Evolutionary conservation across 2,113 vertebrate species (phyloP), one percentile per base, ranked within the genome.

Genomic region (Craseonycteris thonglongyai): DNA sequence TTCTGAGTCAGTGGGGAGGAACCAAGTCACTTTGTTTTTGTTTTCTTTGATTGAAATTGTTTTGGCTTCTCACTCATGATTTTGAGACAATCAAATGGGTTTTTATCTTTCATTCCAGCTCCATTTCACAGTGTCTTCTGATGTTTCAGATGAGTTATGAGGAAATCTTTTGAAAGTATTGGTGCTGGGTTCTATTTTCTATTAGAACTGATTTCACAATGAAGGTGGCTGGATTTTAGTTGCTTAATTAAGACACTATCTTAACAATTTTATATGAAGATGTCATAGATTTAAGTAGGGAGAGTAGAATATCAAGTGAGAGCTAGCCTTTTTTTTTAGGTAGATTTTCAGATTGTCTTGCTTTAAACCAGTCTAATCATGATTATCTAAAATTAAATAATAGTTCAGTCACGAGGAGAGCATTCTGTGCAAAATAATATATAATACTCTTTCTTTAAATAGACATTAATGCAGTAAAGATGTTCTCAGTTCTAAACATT

Each of bases 151-250:
- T 97, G 93, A 97, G 96, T 93, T 96, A 96, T 96, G 95, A 96
- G 95, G 95, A 96, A 96, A 90, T 94, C 93, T 96, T 95, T 97
- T 94, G 95, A 96, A 91, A 97, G 69, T 88, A 5, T 94, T 96
- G 97, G 92, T 19, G 63, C 54, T 85, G 81, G 58, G 90, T 94
- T 96, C 92, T 96, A 65, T 95, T 95, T 97, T 97, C 93, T 96
- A 91, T 96, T 91, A 91, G 90, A 96, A 95, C 96, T 90, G 75
- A 89, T 94, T 85, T 90, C 84, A 63, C 47, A 76, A 45, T 56
- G 93, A 98, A 97, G 96, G 94, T 96, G 96, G 56, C 68, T 96
- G 78, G 95, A 94, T 97, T 97, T 98, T 95, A 95, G 96, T 97
- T 97, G 95, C 83, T 93, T 97, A 95, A 92, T 98, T 90, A 96